Evolutionary conservation across 2,888 invertebrate genomes (phyloP), one percentile per base, ranked within the genome.

Genomic region (Liopterus haemorrhoidalis): DNA sequence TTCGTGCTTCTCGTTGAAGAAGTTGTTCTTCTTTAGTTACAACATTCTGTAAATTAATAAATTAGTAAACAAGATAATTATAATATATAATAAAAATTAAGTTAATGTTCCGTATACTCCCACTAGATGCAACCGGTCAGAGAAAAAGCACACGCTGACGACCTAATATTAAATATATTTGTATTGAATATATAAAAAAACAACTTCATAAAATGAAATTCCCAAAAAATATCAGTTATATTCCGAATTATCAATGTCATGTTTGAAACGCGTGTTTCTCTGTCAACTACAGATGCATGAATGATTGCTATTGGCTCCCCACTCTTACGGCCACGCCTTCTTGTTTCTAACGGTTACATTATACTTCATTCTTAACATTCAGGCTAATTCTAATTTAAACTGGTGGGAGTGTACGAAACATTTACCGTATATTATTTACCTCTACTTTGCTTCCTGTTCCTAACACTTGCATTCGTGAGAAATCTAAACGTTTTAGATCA

Each of bases 1-100:
- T 85, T 22, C 83, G 72, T 1, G 93, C 94, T 69, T 89, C 83
- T 54, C 80, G 71, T 57, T 86, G 79, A 71, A 93, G 76, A 35
- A 85, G 73, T 5, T 74, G 63, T 54, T 84, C 82, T 56, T 73
- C 71, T 51, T 68, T 66, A 0, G 69, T 66, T 16, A 64, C 59
- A 2, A 62, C 62, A 51, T 65, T 65, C 60, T 62, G 40, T 4
- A 54, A 51, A 33, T 31, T 38, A 41, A 41, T 22, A 27, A 42
- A 30, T 14, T 36, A 21, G 2, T 6, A 22, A 14, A 20, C 19
- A 35, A 22, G n/a, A 14, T 16, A 45, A 19, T 16, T 25, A n/a
- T 20, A 24, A 30, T n/a, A n/a, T n/a, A n/a, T n/a, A n/a, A n/a
- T n/a, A n/a, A n/a, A n/a, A n/a, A n/a, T 6, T 9, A 31, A 33